These are phyloP conservation scores for Gambusia holbrooki DNA, from an alignment of 2,113 vertebrate species.

Conservation along the genomic window DNA sequence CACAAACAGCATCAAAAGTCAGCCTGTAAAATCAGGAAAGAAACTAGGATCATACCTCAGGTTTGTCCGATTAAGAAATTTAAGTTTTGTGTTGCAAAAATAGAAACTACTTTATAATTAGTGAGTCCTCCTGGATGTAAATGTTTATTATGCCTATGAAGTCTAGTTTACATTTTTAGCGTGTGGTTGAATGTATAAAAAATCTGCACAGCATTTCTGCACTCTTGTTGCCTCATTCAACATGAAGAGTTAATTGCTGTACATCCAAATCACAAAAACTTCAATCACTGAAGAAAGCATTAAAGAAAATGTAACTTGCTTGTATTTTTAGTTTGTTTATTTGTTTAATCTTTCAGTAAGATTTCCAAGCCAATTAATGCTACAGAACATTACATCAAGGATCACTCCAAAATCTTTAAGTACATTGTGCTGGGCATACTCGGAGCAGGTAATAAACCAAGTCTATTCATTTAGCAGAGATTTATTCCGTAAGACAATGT, in stretches of 20 bases:
- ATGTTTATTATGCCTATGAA: neutral
- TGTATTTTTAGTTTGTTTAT: slow-evolving; percentile 3
- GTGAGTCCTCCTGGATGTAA: neutral
- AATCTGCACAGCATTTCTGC: neutral
- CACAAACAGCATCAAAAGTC: slow-evolving; percentile 2
- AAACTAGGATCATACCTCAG: slow-evolving; percentile 64
- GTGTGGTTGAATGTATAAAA: neutral
- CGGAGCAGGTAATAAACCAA: slow-evolving; percentile 73
- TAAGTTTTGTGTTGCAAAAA: neutral
- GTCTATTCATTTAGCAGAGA: neutral
- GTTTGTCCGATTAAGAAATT: slow-evolving; percentile 49
- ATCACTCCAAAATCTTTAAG: slow-evolving; percentile 74
- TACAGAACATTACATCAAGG: slow-evolving; percentile 70
- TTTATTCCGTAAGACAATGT: neutral
- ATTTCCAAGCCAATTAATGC: slow-evolving; percentile 64
- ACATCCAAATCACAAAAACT: neutral
- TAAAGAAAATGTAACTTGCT: neutral
- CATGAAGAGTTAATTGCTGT: neutral
- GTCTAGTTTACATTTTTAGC: neutral
- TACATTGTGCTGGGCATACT: slow-evolving; percentile 68
- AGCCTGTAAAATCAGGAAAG: slow-evolving; percentile 39
- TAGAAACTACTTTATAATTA: neutral
- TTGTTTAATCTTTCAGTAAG: slow-evolving; percentile 65
- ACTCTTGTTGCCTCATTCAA: neutral
- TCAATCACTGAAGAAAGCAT: neutral